Base-by-base conservation (phyloP, 2,113 vertebrate species). In the Potamarius usumacintae region DNA sequence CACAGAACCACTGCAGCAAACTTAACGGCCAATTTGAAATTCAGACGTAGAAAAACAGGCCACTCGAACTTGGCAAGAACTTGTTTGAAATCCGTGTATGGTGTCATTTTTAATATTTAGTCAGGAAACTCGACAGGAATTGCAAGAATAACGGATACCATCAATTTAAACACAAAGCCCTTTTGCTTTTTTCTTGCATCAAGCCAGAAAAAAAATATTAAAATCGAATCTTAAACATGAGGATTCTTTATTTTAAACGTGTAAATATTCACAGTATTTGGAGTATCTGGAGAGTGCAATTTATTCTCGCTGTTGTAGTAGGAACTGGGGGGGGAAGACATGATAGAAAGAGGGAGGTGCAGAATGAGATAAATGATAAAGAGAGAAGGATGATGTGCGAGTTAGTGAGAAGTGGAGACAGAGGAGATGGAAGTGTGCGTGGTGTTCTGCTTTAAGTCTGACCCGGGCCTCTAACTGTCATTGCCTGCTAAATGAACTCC, bases 401-500 rank as follows among this genome's bases (percentile, higher is more conserved):
- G 60, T 55, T 53, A 80, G 62, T 57, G n/a, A 82, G 17, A 71
- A 9, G n/a, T 25, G 10, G 20, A 88, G 86, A 55, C 55, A 22
- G 53, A 48, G 52, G 63, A 27, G 52, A 27, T 42, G 14, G n/a
- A 57, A 63, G 25, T 82, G 53, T 67, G 65, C 20, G 71, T 77
- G 71, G 76, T 90, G 87, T 90, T 30, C 83, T 92, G 91, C 90
- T 86, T 86, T 62, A 20, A 89, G 22, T 82, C 89, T 83, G 87
- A 88, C 87, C 87, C 91, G 8, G 84, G 76, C 84, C 83, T 81
- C 78, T 52, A n/a, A 79, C 89, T 87, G 87, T 89, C 90, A 84
- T 78, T 84, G 62, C 52, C 88, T 87, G 89, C 87, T 90, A 90
- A 91, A 92, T 90, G 78, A 89, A 90, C 85, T 88, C 77, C 81